Evolutionary conservation across 2,113 vertebrate genomes (phyloP).

Genomic region (Procapra przewalskii): DNA sequence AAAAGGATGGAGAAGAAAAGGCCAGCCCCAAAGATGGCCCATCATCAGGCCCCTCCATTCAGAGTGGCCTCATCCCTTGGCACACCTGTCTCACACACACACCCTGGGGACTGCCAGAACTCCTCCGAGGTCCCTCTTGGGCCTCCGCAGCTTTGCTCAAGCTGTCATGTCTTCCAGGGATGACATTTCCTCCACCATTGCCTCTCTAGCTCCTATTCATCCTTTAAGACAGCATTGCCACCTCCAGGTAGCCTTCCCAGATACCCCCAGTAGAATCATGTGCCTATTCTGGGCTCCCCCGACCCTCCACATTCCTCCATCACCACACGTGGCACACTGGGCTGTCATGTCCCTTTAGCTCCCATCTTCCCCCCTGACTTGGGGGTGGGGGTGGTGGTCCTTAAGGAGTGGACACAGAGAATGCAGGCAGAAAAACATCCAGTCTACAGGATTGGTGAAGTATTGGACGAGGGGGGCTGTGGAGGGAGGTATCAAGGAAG

Average conservation of each 20-base stretch:
- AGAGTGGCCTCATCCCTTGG: not conserved
- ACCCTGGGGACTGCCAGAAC: not conserved
- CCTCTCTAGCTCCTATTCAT: not conserved
- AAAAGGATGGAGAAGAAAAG: not conserved
- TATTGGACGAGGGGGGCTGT: too few species aligned
- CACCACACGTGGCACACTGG: fast-evolving
- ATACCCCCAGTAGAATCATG: not conserved
- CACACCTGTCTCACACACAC: not conserved
- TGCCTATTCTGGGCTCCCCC: not conserved
- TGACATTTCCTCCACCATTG: not conserved
- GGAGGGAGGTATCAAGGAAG: not conserved
- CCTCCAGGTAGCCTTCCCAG: constrained; percentile 29
- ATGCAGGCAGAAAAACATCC: not conserved
- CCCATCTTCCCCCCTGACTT: not conserved
- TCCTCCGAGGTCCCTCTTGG: not conserved
- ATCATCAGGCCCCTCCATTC: not conserved
- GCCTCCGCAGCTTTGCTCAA: not conserved
- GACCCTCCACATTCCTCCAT: too few species aligned
- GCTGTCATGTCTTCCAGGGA: not conserved
- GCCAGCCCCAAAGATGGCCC: not conserved
- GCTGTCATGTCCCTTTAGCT: not conserved
- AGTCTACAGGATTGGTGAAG: not conserved
- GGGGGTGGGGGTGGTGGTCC: not conserved
- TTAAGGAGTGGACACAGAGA: not conserved
- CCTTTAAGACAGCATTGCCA: not conserved